phyloP scores from a whole-genome alignment of 2,797 vertebrate genomes.

The Phataginus tricuspis region DNA sequence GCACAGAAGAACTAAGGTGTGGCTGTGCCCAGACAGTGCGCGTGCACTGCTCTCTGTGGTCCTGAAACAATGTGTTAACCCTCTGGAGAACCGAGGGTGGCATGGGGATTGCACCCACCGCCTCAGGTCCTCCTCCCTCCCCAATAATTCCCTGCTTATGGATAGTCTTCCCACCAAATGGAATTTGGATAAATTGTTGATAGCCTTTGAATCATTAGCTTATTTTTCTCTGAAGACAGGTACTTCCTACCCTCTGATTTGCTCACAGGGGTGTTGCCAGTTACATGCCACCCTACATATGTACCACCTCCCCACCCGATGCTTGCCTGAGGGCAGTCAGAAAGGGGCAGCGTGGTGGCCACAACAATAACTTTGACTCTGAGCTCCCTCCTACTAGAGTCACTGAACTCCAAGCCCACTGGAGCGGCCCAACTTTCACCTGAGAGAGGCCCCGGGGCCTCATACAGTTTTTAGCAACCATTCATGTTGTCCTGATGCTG shows the following conservation, averaged over 20 bases:
- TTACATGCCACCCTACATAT: background rate
- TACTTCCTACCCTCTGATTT: background rate
- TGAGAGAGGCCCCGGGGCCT: background rate
- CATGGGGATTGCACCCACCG: background rate
- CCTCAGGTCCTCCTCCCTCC: background rate
- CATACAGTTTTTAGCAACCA: background rate
- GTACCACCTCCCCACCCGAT: background rate
- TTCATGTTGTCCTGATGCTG: background rate
- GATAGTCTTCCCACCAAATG: background rate
- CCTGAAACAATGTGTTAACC: conserved; percentile 35
- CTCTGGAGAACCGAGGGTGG: background rate
- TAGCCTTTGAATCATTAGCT: background rate
- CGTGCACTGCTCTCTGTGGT: conserved; percentile 22
- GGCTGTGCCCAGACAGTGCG: background rate
- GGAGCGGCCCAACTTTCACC: background rate
- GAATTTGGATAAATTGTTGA: background rate
- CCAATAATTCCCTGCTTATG: background rate
- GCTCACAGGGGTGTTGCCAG: background rate
- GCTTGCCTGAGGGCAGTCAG: background rate
- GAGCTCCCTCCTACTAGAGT: background rate
- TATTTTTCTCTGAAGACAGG: background rate
- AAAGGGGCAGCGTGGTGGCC: background rate
- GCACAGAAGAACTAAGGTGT: background rate
- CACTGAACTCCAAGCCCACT: background rate
- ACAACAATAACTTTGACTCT: background rate